A percentile compares a stretch with the other conserved stretches of the same genome.
Evolutionary conservation across 2,888 invertebrate species (phyloP).

Genomic region (Dysmachus trigonus): DNA sequence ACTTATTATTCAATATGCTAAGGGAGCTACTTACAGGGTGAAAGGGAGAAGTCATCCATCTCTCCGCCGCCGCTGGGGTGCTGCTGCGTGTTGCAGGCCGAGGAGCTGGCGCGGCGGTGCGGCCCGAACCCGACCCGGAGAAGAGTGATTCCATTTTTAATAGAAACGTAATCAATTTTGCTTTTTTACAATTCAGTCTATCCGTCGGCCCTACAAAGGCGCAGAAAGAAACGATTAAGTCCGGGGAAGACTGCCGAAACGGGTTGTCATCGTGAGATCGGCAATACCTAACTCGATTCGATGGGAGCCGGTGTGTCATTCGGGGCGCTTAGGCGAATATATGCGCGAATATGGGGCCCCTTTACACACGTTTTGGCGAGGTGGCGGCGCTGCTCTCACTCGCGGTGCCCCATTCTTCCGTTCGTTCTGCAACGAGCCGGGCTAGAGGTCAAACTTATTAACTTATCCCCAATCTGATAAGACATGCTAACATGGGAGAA

Average conservation of each 20-base stretch:
- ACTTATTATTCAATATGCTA: constrained; percentile 44
- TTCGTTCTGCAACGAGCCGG: not conserved
- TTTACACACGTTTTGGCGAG: not conserved
- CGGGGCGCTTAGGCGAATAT: not conserved
- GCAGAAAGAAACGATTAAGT: constrained; percentile 49
- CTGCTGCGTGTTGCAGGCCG: not conserved
- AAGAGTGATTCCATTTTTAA: constrained; percentile 49
- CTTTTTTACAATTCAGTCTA: constrained; percentile 44
- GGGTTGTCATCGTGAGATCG: constrained; percentile 49
- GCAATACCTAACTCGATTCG: not conserved
- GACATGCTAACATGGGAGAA: constrained; percentile 8
- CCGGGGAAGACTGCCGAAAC: constrained; percentile 47
- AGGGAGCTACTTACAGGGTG: constrained; percentile 40
- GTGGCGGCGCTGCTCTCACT: not conserved
- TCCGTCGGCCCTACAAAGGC: constrained; percentile 21
- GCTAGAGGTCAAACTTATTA: constrained; percentile 36
- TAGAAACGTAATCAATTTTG: constrained; percentile 51
- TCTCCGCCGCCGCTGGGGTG: constrained; percentile 8
- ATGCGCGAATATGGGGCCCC: not conserved
- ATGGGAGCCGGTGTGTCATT: constrained; percentile 28
- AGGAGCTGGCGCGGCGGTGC: not conserved
- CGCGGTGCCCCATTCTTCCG: not conserved
- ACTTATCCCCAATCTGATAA: constrained; percentile 33
- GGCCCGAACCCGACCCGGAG: not conserved
- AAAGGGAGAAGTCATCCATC: constrained; percentile 42